Evolutionary conservation across 2,888 invertebrate species (phyloP), one percentile per base, ranked within the genome.

Genomic region (Caenorhabditis drosophilae): DNA sequence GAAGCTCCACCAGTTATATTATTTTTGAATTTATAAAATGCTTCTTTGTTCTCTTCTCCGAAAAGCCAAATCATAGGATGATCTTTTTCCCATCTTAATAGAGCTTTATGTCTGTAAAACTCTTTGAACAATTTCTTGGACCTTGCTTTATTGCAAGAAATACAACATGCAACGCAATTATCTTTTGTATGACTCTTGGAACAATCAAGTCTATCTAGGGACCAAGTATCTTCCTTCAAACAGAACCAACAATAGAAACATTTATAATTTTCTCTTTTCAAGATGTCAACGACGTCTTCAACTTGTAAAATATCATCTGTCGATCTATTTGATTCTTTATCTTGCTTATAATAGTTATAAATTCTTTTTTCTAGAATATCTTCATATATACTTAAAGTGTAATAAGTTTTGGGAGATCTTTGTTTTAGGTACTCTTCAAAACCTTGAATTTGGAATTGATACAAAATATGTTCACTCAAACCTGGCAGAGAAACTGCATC

Each of bases 191-290:
- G 59, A 31, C 34, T 36, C 27, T 53, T 53, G 12, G 27, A 12
- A 48, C 53, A 53, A 53, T 52, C 59, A 53, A 59, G 27, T 53
- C 53, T 59, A 59, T 59, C 52, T 34, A 59, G 44, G 7, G 59
- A 59, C 59, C 59, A 59, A 45, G 53, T 59, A 41, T 51, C 45
- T 45, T 46, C 23, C 38, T 27, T 44, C 50, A 59, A 53, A 18
- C 18, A 26, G 40, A 47, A 25, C 53, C 53, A 53, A 59, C 59
- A 59, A 47, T 59, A 59, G 31, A 42, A 45, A 59, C 59, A 59
- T 40, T 18, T 52, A 53, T 59, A 34, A 34, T 59, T 59, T 25
- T 53, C 59, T 47, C 47, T 52, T 47, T 52, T 46, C 41, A 59
- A 47, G 40, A 52, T 59, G 26, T 59, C 59, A 53, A 46, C 26